These are phyloP conservation scores for Tetramorium bicarinatum DNA, from an alignment of 2,888 invertebrate genomes.

Conservation along the genomic window DNA sequence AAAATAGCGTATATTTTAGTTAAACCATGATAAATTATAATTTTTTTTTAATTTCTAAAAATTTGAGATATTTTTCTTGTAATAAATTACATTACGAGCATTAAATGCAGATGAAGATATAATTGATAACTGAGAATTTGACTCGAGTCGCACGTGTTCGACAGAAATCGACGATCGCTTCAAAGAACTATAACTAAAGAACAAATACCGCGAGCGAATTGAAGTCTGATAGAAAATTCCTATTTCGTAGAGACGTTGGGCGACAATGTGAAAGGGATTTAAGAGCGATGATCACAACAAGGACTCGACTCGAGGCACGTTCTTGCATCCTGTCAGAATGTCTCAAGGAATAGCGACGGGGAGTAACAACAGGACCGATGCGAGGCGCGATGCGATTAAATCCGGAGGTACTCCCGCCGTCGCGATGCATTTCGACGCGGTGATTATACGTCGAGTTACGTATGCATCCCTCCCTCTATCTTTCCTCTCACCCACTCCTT, in stretches of 20 bases:
- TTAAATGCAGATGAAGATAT: not conserved
- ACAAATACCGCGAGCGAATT: not conserved
- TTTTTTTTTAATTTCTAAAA: not conserved
- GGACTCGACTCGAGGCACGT: slow-evolving; percentile 37
- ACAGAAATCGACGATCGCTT: not conserved
- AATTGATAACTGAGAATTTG: not conserved
- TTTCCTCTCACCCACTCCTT: not conserved
- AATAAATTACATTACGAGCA: not conserved
- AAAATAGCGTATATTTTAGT: not conserved
- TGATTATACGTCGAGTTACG: slow-evolving; percentile 49
- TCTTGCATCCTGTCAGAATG: slow-evolving; percentile 58
- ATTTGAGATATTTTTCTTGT: not conserved
- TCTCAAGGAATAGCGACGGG: slow-evolving; percentile 42
- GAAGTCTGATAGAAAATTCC: slow-evolving; percentile 36
- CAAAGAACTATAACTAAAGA: not conserved
- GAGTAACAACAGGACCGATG: slow-evolving; percentile 48
- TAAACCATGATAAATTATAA: not conserved
- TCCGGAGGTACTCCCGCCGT: slow-evolving; percentile 36
- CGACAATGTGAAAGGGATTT: slow-evolving; percentile 52
- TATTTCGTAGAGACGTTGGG: not conserved
- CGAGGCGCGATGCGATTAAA: slow-evolving; percentile 52
- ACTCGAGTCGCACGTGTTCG: not conserved
- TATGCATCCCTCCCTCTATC: slow-evolving; percentile 21
- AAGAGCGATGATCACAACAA: slow-evolving; percentile 40
- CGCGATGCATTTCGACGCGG: slow-evolving; percentile 39